Percentiles rank a stretch among this genome's conserved stretches.
phyloP scores from a whole-genome alignment of 2,888 invertebrate species.

The Frankliniella fusca region DNA sequence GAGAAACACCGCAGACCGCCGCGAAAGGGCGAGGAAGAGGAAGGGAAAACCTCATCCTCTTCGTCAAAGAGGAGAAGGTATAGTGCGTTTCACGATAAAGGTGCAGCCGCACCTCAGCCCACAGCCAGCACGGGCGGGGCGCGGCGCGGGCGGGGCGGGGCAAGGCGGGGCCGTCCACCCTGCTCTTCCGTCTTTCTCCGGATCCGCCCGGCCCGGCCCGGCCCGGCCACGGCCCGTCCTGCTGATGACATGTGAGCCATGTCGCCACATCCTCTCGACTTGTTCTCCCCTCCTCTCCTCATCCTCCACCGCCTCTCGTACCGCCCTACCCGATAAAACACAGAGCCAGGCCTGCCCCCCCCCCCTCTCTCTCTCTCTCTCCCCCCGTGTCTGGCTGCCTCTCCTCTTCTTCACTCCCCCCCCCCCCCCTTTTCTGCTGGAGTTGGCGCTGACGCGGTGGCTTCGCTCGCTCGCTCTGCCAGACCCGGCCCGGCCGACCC shows the following conservation, averaged over 20 bases:
- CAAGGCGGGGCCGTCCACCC: background rate
- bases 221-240: too few species aligned
- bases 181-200: background rate
- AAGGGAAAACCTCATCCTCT: too few species aligned
- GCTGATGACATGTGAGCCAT: conserved; percentile 1
- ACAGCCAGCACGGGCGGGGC: background rate
- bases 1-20: too few species aligned
- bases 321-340: background rate
- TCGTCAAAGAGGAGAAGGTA: too few species aligned
- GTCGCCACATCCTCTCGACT: background rate
- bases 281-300: background rate
- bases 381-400: too few species aligned
- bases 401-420: background rate
- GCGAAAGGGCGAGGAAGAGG: too few species aligned
- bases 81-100: too few species aligned
- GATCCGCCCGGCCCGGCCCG: too few species aligned
- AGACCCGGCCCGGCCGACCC: background rate
- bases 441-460: background rate
- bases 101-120: too few species aligned
- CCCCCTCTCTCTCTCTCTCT: background rate
- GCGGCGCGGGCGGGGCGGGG: too few species aligned
- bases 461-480: background rate
- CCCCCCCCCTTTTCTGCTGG: background rate
- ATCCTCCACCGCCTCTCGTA: background rate
- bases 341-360: background rate